Base-by-base conservation (phyloP, 2,888 invertebrate genomes). In the Epirrhoe alternata region DNA sequence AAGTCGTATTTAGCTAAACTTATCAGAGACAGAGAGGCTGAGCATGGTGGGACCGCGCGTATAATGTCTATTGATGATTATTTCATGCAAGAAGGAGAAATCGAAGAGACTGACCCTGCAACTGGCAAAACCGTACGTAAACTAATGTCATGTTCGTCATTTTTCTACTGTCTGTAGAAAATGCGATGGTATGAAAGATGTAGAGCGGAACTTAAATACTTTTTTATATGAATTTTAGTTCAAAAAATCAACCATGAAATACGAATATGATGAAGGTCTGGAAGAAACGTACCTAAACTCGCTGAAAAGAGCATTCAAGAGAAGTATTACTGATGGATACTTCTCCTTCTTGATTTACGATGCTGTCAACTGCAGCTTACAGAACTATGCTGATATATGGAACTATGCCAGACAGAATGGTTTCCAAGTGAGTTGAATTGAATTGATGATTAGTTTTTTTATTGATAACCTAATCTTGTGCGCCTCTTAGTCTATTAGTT, bases 51-150 rank as follows among this genome's bases (percentile, higher is more conserved):
- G 64, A 96, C 97, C n/a, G 98, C 97, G 0, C 94, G 99, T 74
- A 97, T 99, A 80, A 94, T 99, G 81, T 98, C 98, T 68, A 95
- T 99, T 68, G 99, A 99, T 86, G 99, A 99, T 89, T 99, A 99
- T 89, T 99, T 98, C 82, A 96, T 98, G 95, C 95, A 97, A 66
- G 97, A 97, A 87, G 95, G 96, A 67, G 97, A 97, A 87, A 94
- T 95, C 73, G 96, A 95, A 77, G 94, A 95, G 58, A 94, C 89
- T 57, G 96, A 97, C 82, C 94, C 95, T 4, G 94, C 95, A 71
- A 96, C 96, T 69, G 97, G 97, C 12, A 96, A 96, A 86, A 95
- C 94, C 82, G 94, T 96, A 63, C 85, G 83, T 61, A 47, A 47
- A 6, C 0, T 14, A 45, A 14, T 16, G 6, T 47, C 14, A 6